Conservation (phyloP, 2,113 vertebrate genomes). For the Larimichthys crocea region DNA sequence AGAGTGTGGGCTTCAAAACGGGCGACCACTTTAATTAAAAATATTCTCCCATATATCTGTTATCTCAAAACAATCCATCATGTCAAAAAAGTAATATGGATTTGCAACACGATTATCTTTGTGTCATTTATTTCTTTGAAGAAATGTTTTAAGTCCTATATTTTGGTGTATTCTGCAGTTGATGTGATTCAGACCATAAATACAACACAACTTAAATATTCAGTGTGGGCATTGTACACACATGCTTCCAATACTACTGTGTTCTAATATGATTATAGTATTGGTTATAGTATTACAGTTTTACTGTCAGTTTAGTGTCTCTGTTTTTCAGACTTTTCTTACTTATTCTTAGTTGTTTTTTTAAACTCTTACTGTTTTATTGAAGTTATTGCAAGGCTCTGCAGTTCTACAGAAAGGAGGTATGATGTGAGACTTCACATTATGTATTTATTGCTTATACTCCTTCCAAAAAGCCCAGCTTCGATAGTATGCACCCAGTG, state of each 20-base stretch:
- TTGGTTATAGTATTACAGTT: too few species aligned
- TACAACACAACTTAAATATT: too few species aligned
- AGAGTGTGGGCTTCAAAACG: neutral
- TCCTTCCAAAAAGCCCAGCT: neutral
- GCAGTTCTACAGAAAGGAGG: neutral
- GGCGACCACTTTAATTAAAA: conserved; percentile 3
- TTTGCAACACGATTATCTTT: neutral
- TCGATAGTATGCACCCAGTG: neutral
- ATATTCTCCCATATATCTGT: neutral
- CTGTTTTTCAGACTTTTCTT: neutral
- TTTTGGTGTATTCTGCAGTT: neutral
- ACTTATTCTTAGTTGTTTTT: neutral
- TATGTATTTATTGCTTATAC: neutral
- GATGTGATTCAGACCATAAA: neutral
- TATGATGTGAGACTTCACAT: neutral
- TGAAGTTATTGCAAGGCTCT: neutral
- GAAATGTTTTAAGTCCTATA: neutral
- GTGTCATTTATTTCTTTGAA: neutral
- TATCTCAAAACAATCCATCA: neutral
- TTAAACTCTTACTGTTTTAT: too few species aligned
- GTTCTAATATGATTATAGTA: neutral
- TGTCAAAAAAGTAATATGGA: neutral
- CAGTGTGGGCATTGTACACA: neutral
- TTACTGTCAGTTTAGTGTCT: too few species aligned
- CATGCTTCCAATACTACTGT: neutral